Percentiles rank a stretch among this genome's conserved stretches.
Evolutionary conservation across 2,888 invertebrate species (phyloP).

Genomic region (Ditylenchus weischeri): DNA sequence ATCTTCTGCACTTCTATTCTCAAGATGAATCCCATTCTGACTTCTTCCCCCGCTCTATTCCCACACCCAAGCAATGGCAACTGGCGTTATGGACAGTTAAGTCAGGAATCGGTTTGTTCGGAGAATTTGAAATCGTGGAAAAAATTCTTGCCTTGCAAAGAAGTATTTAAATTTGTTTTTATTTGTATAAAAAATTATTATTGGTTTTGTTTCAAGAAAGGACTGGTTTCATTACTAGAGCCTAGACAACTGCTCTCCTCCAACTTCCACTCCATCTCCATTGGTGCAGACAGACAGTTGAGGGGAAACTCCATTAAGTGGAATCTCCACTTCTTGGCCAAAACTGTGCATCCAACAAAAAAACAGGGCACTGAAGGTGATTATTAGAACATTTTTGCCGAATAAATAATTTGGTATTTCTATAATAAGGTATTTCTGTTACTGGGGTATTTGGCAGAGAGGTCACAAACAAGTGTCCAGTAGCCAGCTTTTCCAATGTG

Average conservation of each 20-base stretch:
- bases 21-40: slow-evolving; percentile 81
- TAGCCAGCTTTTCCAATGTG: neutral
- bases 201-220: slow-evolving; percentile 15
- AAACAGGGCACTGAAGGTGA: neutral
- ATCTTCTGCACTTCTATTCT: slow-evolving; percentile 92
- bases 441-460: slow-evolving; percentile 15
- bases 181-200: slow-evolving; percentile 54
- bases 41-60: slow-evolving; percentile 76
- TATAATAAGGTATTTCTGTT: no score
- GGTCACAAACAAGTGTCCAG: slow-evolving; percentile 11
- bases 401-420: no score
- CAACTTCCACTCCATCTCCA: slow-evolving; percentile 22
- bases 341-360: neutral
- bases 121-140: slow-evolving; percentile 83
- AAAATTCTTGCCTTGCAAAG: slow-evolving; percentile 87
- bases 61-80: slow-evolving; percentile 66
- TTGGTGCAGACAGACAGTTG: neutral
- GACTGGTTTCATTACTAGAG: slow-evolving; percentile 22
- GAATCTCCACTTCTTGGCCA: neutral
- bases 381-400: no score
- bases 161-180: slow-evolving; percentile 69
- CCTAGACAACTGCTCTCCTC: slow-evolving; percentile 22
- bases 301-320: no score
- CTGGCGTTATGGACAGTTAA: slow-evolving; percentile 76
- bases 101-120: slow-evolving; percentile 72